phyloP scores from a whole-genome alignment of 2,797 vertebrate genomes.

The Pyrrhura leucotis region DNA sequence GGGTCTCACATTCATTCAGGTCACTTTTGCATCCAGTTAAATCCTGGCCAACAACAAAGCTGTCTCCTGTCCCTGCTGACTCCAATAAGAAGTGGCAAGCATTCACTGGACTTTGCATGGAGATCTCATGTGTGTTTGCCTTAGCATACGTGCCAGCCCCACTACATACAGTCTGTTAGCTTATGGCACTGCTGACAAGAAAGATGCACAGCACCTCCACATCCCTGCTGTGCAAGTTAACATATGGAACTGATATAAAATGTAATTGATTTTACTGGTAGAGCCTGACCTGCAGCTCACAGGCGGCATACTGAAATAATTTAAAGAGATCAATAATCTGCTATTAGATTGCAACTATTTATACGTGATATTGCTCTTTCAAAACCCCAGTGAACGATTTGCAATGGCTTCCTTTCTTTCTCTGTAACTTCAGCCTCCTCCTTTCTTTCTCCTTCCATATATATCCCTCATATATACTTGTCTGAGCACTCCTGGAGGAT shows the following conservation, averaged over 20 bases:
- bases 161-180: neutral
- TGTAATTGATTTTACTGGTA: slow-evolving; percentile 10
- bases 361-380: neutral
- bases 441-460: slow-evolving; percentile 27
- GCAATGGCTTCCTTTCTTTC: slow-evolving; percentile 37
- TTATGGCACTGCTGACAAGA: neutral
- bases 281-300: neutral
- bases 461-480: neutral
- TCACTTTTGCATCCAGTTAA: neutral
- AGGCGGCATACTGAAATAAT: neutral
- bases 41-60: neutral
- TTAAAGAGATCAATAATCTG: neutral
- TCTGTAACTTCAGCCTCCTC: neutral
- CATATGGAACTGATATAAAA: neutral
- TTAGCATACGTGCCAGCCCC: neutral
- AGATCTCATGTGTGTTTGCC: neutral
- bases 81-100: neutral
- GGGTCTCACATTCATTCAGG: neutral
- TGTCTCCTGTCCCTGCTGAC: neutral
- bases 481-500: slow-evolving; percentile 24
- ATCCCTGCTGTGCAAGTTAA: neutral
- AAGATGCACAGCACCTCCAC: neutral
- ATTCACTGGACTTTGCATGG: neutral
- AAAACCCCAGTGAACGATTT: neutral
- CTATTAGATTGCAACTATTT: neutral